phyloP scores from a whole-genome alignment of 2,888 invertebrate genomes.

The Eristalinus aeneus region DNA sequence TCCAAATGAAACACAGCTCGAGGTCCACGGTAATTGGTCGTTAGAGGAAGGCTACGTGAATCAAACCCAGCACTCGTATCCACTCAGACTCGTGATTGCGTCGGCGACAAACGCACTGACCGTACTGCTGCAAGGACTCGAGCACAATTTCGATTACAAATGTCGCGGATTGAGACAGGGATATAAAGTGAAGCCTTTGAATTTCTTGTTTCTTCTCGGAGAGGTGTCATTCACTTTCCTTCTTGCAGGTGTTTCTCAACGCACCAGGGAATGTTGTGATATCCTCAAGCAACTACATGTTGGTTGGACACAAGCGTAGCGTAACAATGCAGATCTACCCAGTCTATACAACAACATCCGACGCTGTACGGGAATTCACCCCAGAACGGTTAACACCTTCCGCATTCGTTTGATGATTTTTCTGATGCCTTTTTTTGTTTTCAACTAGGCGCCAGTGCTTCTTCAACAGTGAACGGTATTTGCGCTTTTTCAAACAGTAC shows the following conservation, averaged over 20 bases:
- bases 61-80: slow-evolving; percentile 84
- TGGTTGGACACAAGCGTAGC: slow-evolving; percentile 81
- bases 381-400: slow-evolving; percentile 78
- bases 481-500: slow-evolving; percentile 85
- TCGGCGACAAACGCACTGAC: slow-evolving; percentile 85
- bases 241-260: slow-evolving; percentile 77
- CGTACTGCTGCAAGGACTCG: slow-evolving; percentile 83
- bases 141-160: slow-evolving; percentile 85
- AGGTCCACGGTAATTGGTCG: slow-evolving; percentile 81
- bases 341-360: slow-evolving; percentile 87
- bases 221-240: background rate
- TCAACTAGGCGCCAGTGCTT: slow-evolving; percentile 84
- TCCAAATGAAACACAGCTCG: slow-evolving; percentile 73
- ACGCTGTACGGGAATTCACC: slow-evolving; percentile 83
- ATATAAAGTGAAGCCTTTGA: slow-evolving; percentile 82
- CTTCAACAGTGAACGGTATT: slow-evolving; percentile 85
- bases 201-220: background rate
- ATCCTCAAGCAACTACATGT: slow-evolving; percentile 78
- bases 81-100: slow-evolving; percentile 85
- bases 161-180: slow-evolving; percentile 88
- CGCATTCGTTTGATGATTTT: background rate
- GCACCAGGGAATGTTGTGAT: slow-evolving; percentile 79
- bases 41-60: slow-evolving; percentile 84
- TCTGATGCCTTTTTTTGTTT: background rate
- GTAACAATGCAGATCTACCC: slow-evolving; percentile 86